Evolutionary conservation across 2,797 vertebrate genomes (phyloP).

Genomic region (Buphagus erythrorhynchus): DNA sequence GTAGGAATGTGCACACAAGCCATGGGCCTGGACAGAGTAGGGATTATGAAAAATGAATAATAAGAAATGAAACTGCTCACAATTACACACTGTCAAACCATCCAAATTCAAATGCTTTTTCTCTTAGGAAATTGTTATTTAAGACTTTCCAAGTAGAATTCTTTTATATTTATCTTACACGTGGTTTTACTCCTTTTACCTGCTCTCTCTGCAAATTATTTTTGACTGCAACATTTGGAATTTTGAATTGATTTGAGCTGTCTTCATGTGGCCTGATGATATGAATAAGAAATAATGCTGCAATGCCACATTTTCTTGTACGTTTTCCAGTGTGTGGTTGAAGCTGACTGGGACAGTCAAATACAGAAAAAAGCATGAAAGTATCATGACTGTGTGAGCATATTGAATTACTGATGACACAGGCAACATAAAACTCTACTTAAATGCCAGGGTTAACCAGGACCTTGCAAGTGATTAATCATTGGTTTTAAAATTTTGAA

Average conservation of each 20-base stretch:
- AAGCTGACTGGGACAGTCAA: neutral
- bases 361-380: neutral
- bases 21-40: neutral
- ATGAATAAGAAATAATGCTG: neutral
- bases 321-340: neutral
- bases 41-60: neutral
- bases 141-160: neutral
- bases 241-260: neutral
- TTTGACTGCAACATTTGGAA: neutral
- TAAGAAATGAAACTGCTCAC: neutral
- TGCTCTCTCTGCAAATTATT: neutral
- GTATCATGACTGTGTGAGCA: neutral
- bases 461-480: neutral
- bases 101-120: neutral
- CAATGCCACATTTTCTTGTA: neutral
- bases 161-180: neutral
- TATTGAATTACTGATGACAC: neutral
- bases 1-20: neutral
- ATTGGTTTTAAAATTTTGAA: neutral
- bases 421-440: neutral
- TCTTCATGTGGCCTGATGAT: neutral
- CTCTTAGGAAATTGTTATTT: neutral
- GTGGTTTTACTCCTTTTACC: neutral
- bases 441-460: neutral
- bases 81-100: neutral